Evolutionary conservation across 1,140 invertebrate genomes (phyloP).

Genomic region (Drosophila pectinifera): DNA sequence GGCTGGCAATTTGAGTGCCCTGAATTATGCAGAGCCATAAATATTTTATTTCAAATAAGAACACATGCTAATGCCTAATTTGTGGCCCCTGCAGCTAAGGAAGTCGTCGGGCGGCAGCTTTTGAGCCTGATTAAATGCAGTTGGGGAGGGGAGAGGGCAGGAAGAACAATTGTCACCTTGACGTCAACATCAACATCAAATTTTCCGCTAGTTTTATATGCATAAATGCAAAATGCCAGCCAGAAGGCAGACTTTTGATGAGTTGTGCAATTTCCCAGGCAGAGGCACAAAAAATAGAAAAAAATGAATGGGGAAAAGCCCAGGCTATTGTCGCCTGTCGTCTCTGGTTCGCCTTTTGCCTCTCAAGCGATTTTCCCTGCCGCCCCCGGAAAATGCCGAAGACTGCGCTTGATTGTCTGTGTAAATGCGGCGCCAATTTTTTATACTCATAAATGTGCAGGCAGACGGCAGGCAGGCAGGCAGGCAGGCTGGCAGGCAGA

Average conservation of each 20-base stretch:
- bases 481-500: slow-evolving; percentile 19
- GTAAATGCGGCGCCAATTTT: slow-evolving; percentile 79
- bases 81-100: slow-evolving; percentile 32
- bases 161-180: slow-evolving; percentile 73
- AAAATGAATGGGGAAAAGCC: slow-evolving; percentile 25
- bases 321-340: slow-evolving; percentile 64
- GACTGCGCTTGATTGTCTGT: slow-evolving; percentile 65
- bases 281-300: slow-evolving; percentile 20
- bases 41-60: slow-evolving; percentile 41
- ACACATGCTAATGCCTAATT: slow-evolving; percentile 66
- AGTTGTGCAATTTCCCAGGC: slow-evolving; percentile 69
- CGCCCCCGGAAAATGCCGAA: slow-evolving; percentile 33
- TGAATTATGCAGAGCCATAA: slow-evolving; percentile 57
- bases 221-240: slow-evolving; percentile 75
- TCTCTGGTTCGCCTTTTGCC: slow-evolving; percentile 53
- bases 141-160: neutral
- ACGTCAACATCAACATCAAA: slow-evolving; percentile 70
- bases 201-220: slow-evolving; percentile 80
- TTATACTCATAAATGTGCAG: slow-evolving; percentile 77
- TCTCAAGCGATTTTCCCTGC: slow-evolving; percentile 59
- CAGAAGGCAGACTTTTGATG: slow-evolving; percentile 70
- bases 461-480: slow-evolving; percentile 10
- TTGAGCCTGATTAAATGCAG: slow-evolving; percentile 46
- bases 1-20: slow-evolving; percentile 21
- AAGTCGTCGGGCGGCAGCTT: too few species aligned